Evolutionary conservation across 2,113 vertebrate genomes (phyloP), one percentile per base, ranked within the genome.

Genomic region (Struthio camelus): DNA sequence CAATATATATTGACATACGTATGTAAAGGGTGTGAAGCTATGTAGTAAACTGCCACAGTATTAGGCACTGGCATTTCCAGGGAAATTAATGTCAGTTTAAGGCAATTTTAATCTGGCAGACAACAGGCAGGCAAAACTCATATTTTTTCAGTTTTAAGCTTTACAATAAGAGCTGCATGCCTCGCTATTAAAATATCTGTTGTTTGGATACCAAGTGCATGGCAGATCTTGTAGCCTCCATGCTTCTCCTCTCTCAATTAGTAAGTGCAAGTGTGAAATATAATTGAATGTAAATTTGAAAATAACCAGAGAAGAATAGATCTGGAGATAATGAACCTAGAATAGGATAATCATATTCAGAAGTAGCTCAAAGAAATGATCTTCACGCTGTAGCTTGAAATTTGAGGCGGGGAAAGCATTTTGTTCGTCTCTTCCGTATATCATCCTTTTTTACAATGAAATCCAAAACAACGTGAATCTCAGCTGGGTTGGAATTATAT

Each of bases 401-500:
- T 90, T 87, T 92, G 65, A 66, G 65, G 46, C 59, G 15, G 11
- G 16, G 34, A 87, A 87, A 87, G 69, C 6, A 65, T 91, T 92
- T 93, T 94, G 84, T 91, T 94, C 28, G 28, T 84, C 9, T 40
- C 46, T 86, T 88, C 87, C 65, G 48, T 82, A 14, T 61, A 72
- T 72, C 66, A 91, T 65, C 32, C 19, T 72, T 91, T 73, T 92
- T 85, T 72, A 70, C 56, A 89, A 76, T 80, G 64, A 94, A 94
- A 93, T 89, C 85, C 70, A 93, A 85, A 71, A 82, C 42, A 70
- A 91, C 91, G 38, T 91, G 79, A 87, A 51, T 93, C 91, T 96
- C 96, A 93, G 75, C 89, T 94, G 91, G 42, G 90, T 89, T 95
- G 69, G 89, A 96, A 95, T 96, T 95, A 69, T 80, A 69, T 89